Evolutionary conservation across 2,888 invertebrate species (phyloP), one percentile per base, ranked within the genome.

Genomic region (Iphiclides podalirius): DNA sequence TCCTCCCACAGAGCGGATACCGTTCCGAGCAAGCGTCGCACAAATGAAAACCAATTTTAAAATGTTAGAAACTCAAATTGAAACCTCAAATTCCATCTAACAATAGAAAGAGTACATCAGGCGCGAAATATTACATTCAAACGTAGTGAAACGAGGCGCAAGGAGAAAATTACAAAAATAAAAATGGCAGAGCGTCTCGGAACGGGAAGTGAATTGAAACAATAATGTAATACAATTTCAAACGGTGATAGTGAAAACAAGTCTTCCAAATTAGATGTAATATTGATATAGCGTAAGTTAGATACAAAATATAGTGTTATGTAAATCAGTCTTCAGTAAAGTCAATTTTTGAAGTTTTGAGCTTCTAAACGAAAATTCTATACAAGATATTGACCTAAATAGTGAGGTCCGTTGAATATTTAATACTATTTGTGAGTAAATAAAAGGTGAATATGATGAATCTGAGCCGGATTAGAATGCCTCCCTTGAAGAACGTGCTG

Each of bases 401-500:
- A 17, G 16, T 36, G 13, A 36, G 8, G 37, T 36, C n/a, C 16
- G 28, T 46, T 39, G 45, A 20, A 42, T 26, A 40, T 46, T 47
- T 43, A 52, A 36, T 41, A 41, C 49, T 51, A 31, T 37, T 43
- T 47, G 38, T 9, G 26, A 35, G 44, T 52, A 51, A 42, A 48
- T 39, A 40, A 38, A 12, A 39, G 40, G 17, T 34, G 52, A 78
- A 67, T 44, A 85, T 79, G 79, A 72, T 83, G 46, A 82, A 87
- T 54, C 58, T 89, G 50, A 90, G 92, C 28, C 90, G 91, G 53
- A 90, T 93, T 61, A 91, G 91, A 67, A 72, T 96, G 64, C 94
- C 95, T 39, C 94, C 95, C 28, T 68, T 95, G 55, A 91, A 92
- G 71, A 95, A 95, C 72, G 93, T 94, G 34, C 72, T 95, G 67